Evolutionary conservation across 2,113 vertebrate species (phyloP).

Genomic region (Corynorhinus townsendii): DNA sequence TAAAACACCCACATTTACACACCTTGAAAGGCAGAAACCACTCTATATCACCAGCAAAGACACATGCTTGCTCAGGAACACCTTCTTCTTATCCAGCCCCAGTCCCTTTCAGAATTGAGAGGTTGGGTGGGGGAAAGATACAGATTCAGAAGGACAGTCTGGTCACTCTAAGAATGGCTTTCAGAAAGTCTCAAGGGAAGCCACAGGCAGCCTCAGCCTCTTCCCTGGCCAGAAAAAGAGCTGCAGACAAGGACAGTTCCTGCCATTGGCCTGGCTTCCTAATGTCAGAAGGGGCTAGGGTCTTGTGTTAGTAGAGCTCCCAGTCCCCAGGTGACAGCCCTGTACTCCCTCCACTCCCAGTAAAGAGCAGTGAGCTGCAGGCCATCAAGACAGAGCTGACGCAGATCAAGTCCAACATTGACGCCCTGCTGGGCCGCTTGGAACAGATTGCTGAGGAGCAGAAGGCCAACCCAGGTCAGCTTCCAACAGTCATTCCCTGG

Average conservation of each 20-base stretch:
- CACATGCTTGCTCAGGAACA: background rate
- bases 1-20: background rate
- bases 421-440: slow-evolving; percentile 91
- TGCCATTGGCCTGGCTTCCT: background rate
- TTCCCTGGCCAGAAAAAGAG: background rate
- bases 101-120: background rate
- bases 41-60: background rate
- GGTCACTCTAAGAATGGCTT: background rate
- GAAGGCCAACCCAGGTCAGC: slow-evolving; percentile 84
- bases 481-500: background rate
- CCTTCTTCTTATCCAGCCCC: background rate
- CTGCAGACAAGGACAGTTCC: background rate
- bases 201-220: background rate
- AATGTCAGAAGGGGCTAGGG: background rate
- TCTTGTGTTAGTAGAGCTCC: background rate
- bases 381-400: slow-evolving; percentile 94
- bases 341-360: slow-evolving; percentile 69
- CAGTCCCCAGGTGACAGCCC: slow-evolving; percentile 1
- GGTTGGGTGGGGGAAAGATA: background rate
- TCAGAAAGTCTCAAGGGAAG: background rate
- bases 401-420: slow-evolving; percentile 96
- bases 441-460: slow-evolving; percentile 92
- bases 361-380: slow-evolving; percentile 91
- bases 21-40: background rate
- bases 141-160: background rate